A percentile compares a stretch with the other conserved stretches of the same genome.
Evolutionary conservation across 1,140 invertebrate genomes (phyloP).

Genomic region (Oryctes rhinoceros): DNA sequence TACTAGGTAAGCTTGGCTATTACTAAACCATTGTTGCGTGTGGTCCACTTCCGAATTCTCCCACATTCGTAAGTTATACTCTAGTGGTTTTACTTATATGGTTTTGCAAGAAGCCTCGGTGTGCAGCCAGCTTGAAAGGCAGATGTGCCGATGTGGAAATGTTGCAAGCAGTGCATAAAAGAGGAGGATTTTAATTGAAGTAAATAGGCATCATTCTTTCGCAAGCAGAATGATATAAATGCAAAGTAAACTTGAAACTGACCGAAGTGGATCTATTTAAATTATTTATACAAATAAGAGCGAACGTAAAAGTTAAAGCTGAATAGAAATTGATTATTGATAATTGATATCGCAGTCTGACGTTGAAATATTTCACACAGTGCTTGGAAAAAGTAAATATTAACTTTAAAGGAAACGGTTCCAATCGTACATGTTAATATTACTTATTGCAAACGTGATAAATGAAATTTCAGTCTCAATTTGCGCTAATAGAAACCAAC

Average conservation of each 20-base stretch:
- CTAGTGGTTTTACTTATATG: constrained; percentile 15
- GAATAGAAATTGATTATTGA: too few relatives aligned
- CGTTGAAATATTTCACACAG: not conserved
- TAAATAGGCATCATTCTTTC: not conserved
- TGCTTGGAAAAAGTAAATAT: constrained; percentile 1
- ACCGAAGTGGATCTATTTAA: too few relatives aligned
- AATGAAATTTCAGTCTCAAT: not conserved
- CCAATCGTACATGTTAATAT: not conserved
- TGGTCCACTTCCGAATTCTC: constrained; percentile 12
- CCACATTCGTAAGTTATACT: not conserved
- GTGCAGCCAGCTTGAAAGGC: constrained; percentile 16
- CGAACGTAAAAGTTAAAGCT: too few relatives aligned
- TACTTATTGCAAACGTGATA: not conserved
- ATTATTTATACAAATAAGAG: too few relatives aligned
- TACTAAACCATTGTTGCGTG: constrained; percentile 2
- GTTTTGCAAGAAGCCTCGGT: constrained; percentile 8
- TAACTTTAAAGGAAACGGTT: not conserved
- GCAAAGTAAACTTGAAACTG: too few relatives aligned
- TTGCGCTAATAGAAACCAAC: not conserved
- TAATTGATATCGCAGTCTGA: not conserved
- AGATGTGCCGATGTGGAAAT: constrained; percentile 9
- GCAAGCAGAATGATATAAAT: too few relatives aligned
- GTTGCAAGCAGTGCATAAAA: constrained; percentile 15
- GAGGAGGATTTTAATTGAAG: not conserved
- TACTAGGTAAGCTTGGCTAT: not conserved